Base-by-base conservation (phyloP, 2,797 vertebrate genomes). In the Peromyscus eremicus region DNA sequence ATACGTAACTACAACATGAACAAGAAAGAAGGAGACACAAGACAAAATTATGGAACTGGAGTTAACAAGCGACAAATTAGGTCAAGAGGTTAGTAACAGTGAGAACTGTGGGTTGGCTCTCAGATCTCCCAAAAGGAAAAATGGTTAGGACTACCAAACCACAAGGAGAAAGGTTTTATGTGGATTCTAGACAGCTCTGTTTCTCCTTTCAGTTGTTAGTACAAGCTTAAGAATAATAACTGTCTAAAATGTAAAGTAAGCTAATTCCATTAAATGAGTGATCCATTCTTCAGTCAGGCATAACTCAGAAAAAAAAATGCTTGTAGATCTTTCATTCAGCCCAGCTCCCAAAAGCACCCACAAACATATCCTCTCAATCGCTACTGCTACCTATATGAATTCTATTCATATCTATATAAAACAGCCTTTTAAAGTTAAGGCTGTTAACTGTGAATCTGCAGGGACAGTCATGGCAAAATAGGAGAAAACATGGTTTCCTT, bases 341-440 rank as follows among this genome's bases (percentile, higher is more conserved):
- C 21, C 60, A 12, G 6, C n/a, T 91, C 27, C 60, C n/a, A 4
- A 81, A 64, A 95, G 10, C 17, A 40, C 2, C 13, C 25, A 7
- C 13, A 1, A 32, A 21, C 6, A 23, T 4, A 16, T 9, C 21
- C 13, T 9, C 12, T 32, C 27, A 21, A 46, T n/a, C 57, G 21
- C 23, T 76, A 16, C 77, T 55, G 64, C n/a, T 94, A 25, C 57
- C 70, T 68, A 73, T 86, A 82, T 79, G 43, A 94, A 95, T 94
- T 96, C 84, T 88, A 32, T 80, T 49, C 37, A 40, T 81, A 93
- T n/a, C 40, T 90, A 76, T 57, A 57, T 71, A 73, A 96, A 94
- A 92, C 23, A 19, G 40, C 46, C 89, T 96, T 97, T 97, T 76
- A 91, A 94, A 93, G 62, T 91, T 92, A 92, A 91, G 46, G 73